phyloP scores from a whole-genome alignment of 2,113 vertebrate genomes.

The Camelus bactrianus region DNA sequence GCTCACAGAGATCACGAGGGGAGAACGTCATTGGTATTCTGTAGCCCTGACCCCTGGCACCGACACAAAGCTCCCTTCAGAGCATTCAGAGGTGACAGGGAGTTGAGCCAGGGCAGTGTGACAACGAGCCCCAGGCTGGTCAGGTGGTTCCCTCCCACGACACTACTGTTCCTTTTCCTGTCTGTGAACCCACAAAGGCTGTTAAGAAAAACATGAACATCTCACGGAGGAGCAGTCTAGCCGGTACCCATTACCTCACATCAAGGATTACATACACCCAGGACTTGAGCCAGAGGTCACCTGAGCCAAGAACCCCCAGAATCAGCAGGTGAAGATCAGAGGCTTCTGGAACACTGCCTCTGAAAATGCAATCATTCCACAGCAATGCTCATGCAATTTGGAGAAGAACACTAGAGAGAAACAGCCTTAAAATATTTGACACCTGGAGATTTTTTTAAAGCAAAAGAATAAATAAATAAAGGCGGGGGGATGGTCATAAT shows the following conservation, averaged over 20 bases:
- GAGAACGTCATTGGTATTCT: neutral
- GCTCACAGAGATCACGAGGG: neutral
- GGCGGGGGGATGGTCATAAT: neutral
- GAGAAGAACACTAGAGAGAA: neutral
- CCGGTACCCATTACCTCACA: neutral
- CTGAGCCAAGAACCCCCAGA: neutral
- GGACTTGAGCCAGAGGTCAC: neutral
- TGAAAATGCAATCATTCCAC: neutral
- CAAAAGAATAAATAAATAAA: neutral
- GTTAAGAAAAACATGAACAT: neutral
- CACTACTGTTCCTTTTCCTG: neutral
- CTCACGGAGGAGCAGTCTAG: neutral
- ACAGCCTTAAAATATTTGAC: neutral
- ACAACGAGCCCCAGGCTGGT: neutral
- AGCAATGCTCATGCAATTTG: neutral
- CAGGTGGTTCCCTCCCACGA: neutral
- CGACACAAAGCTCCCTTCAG: neutral
- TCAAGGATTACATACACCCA: neutral
- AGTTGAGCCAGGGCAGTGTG: neutral
- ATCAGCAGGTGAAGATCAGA: neutral
- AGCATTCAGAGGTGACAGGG: neutral
- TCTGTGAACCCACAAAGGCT: neutral
- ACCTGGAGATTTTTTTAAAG: neutral
- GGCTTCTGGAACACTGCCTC: neutral
- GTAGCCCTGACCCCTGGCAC: neutral